phyloP scores from a whole-genome alignment of 2,113 vertebrate species.

The Otus sunia region DNA sequence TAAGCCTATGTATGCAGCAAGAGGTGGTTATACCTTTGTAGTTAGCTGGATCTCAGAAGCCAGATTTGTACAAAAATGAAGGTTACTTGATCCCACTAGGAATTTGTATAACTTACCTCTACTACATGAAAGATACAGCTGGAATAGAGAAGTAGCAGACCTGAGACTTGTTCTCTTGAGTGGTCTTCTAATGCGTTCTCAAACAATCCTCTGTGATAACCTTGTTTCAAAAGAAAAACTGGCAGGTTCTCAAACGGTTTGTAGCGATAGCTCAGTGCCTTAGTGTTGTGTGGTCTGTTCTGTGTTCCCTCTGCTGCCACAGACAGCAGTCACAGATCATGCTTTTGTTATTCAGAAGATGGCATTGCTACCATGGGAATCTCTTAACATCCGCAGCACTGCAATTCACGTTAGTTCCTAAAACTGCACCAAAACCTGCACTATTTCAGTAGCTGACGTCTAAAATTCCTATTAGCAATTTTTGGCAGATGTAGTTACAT shows the following conservation, averaged over 20 bases:
- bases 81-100: background rate
- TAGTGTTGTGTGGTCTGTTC: background rate
- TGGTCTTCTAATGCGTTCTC: slow-evolving; percentile 13
- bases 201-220: slow-evolving; percentile 61
- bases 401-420: background rate
- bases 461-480: background rate
- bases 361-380: background rate
- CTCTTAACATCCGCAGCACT: fast-evolving
- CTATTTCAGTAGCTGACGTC: background rate
- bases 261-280: background rate
- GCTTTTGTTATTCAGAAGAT: background rate
- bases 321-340: background rate
- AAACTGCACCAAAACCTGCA: background rate
- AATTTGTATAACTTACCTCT: slow-evolving; percentile 38
- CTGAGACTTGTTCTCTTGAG: slow-evolving; percentile 56
- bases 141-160: slow-evolving; percentile 66
- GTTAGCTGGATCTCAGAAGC: background rate
- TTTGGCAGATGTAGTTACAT: fast-evolving
- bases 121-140: slow-evolving; percentile 55
- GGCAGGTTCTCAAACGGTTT: background rate
- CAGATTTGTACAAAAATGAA: background rate
- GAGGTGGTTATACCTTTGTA: background rate
- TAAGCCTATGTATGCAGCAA: background rate
- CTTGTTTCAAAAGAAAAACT: background rate
- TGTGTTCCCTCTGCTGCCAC: background rate